phyloP scores from a whole-genome alignment of 2,888 invertebrate genomes.

The Rutpela maculata region DNA sequence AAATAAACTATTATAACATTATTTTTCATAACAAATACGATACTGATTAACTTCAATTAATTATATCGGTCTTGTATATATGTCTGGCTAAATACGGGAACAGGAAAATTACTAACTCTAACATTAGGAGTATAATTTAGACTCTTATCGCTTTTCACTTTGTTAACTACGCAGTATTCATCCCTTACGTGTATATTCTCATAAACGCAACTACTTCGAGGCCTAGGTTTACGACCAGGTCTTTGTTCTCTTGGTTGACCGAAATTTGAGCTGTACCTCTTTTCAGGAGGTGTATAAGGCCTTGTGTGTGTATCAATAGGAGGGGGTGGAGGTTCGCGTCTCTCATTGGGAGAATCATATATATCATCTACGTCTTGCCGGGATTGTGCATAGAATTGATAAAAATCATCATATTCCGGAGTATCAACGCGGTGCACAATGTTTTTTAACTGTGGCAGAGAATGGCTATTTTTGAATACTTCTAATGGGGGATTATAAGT shows the following conservation, averaged over 20 bases:
- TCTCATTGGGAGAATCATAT: conserved; percentile 10
- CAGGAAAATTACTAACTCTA: conserved; percentile 70
- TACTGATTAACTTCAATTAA: conserved; percentile 39
- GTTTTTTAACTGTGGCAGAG: conserved; percentile 65
- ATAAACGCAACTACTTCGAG: conserved; percentile 69
- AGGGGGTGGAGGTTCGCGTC: conserved; percentile 33
- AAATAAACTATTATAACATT: background rate
- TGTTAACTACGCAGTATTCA: conserved; percentile 61
- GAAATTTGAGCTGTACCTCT: conserved; percentile 70
- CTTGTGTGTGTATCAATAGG: conserved; percentile 43
- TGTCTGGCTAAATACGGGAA: conserved; percentile 70
- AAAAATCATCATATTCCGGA: conserved; percentile 37
- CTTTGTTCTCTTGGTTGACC: conserved; percentile 55
- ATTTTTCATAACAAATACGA: background rate
- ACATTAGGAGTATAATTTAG: conserved; percentile 64
- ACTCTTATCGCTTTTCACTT: conserved; percentile 61
- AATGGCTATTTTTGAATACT: conserved; percentile 64
- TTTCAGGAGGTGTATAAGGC: conserved; percentile 70
- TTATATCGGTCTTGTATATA: conserved; percentile 70
- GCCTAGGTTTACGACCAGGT: conserved; percentile 50
- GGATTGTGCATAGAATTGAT: conserved; percentile 35
- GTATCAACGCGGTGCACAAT: conserved; percentile 34
- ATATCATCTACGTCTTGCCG: conserved; percentile 20
- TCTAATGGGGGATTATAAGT: conserved; percentile 54
- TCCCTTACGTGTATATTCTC: conserved; percentile 68